These are phyloP conservation scores for Rhagoletis pomonella DNA, from an alignment of 1,140 invertebrate species.

Conservation along the genomic window DNA sequence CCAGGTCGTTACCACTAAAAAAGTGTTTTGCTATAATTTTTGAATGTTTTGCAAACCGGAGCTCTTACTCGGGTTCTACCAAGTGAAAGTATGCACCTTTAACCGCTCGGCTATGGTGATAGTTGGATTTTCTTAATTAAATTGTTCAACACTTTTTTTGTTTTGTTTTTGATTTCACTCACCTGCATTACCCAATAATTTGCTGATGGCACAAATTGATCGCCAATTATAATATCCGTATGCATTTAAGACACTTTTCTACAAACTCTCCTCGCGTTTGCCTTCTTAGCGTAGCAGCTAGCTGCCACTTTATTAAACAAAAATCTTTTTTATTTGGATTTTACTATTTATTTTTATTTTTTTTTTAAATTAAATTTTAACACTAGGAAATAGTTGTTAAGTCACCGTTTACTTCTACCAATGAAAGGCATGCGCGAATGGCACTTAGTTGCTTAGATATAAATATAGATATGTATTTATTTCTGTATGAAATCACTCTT, in stretches of 20 bases:
- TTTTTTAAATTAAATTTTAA: neutral
- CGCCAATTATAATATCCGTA: conserved; percentile 74
- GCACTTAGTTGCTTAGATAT: neutral
- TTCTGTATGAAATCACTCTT: neutral
- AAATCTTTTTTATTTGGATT: neutral
- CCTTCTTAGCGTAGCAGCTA: neutral
- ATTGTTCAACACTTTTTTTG: too few species aligned
- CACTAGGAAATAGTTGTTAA: neutral
- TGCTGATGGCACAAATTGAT: conserved; percentile 73
- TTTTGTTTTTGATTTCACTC: conserved; percentile 51
- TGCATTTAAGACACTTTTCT: conserved; percentile 69
- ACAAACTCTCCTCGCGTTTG: conserved; percentile 61
- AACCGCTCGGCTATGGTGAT: too few species aligned
- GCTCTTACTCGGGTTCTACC: too few species aligned
- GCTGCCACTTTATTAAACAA: conserved; percentile 20
- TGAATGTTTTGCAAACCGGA: too few species aligned
- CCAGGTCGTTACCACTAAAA: too few species aligned
- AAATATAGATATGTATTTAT: neutral
- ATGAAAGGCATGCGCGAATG: neutral
- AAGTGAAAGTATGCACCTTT: too few species aligned
- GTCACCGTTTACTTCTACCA: neutral
- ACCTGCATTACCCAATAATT: conserved; percentile 75
- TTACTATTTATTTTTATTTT: neutral
- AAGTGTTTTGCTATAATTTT: too few species aligned
- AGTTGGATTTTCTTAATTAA: too few species aligned